Conservation (phyloP, 2,888 invertebrate species). For the Folsomia manolachei region DNA sequence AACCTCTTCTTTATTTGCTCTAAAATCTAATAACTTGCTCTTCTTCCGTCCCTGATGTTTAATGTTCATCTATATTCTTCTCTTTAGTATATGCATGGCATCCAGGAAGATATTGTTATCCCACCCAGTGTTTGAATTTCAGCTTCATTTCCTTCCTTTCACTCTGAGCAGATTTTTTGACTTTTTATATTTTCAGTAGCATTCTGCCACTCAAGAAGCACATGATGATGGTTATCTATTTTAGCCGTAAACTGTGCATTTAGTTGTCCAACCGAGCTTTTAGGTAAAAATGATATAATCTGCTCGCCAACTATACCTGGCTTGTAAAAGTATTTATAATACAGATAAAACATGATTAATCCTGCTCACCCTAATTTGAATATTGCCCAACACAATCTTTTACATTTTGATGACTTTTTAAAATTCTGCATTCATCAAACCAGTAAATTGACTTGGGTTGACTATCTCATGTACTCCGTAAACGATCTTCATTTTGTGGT, state of each 20-base stretch:
- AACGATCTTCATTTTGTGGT: not conserved
- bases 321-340: not conserved
- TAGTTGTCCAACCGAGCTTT: not conserved
- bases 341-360: not conserved
- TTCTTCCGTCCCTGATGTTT: not conserved
- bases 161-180: not conserved
- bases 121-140: no score
- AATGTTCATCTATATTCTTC: no score
- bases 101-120: no score
- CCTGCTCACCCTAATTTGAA: constrained; percentile 9
- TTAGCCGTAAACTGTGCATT: not conserved
- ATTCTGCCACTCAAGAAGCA: not conserved
- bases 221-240: no score
- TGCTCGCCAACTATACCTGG: not conserved
- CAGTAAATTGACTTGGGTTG: constrained; percentile 1
- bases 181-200: not conserved
- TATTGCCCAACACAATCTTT: constrained; percentile 8
- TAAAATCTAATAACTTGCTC: constrained; percentile 6
- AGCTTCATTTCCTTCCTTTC: not conserved
- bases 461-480: no score
- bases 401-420: constrained; percentile 19
- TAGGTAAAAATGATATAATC: not conserved
- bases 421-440: constrained; percentile 8
- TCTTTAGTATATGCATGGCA: not conserved
- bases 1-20: constrained; percentile 9